Percentiles rank a stretch among this genome's conserved stretches.
These are phyloP conservation scores for Palythoa grandiflora DNA, from an alignment of 92 coral and sea anemone species.

Conservation along the genomic window DNA sequence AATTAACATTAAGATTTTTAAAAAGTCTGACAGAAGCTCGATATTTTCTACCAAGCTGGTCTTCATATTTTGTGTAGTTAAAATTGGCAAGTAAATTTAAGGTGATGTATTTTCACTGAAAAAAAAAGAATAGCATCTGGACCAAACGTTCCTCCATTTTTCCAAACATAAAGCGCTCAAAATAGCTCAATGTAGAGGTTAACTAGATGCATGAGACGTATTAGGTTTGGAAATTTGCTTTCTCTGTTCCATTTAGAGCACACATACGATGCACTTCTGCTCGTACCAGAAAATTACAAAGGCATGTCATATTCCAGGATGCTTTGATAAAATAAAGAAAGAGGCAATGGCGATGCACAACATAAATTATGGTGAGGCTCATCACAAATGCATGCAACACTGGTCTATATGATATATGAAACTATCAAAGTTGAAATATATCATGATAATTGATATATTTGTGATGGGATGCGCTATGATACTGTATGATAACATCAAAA, in stretches of 20 bases:
- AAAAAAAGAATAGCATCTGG: too few relatives aligned
- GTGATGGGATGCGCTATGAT: not conserved
- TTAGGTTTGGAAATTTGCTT: not conserved
- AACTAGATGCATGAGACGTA: not conserved
- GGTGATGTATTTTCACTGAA: too few relatives aligned
- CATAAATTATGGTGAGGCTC: not conserved
- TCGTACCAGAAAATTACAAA: not conserved
- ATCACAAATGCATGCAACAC: not conserved
- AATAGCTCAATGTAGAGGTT: not conserved
- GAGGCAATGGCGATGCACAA: not conserved
- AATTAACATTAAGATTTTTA: too few relatives aligned
- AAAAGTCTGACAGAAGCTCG: too few relatives aligned
- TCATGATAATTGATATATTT: not conserved
- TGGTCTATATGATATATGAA: not conserved
- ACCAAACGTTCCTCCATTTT: not conserved
- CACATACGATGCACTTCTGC: not conserved
- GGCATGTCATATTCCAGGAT: not conserved
- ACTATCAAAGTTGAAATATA: not conserved
- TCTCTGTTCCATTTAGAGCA: not conserved
- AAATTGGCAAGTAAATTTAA: too few relatives aligned
- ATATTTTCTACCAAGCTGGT: too few relatives aligned
- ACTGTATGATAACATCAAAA: too few relatives aligned
- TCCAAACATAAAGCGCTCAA: not conserved
- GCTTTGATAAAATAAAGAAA: not conserved
- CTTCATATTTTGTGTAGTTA: too few relatives aligned